phyloP scores from a whole-genome alignment of 2,888 invertebrate species.

The Bugulina stolonifera region DNA sequence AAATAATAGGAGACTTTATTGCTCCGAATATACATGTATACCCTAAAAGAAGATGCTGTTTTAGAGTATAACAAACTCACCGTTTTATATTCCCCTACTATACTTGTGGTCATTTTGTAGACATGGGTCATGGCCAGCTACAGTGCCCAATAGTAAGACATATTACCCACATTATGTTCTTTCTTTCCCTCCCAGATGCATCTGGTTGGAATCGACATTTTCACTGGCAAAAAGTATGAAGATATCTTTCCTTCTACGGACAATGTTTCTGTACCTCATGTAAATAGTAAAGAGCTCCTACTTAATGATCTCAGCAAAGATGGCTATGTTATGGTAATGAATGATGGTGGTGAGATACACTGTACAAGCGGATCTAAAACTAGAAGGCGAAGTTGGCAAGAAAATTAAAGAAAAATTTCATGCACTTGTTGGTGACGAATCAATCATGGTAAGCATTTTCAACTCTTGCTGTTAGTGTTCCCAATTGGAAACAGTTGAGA shows the following conservation, averaged over 20 bases:
- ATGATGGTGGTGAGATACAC: slow-evolving; percentile 62
- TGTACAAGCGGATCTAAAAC: slow-evolving; percentile 93
- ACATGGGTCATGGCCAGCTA: too few species aligned
- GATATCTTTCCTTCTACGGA: slow-evolving; percentile 99
- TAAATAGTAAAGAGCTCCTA: slow-evolving; percentile 88
- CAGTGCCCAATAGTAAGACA: too few species aligned
- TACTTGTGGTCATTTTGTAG: too few species aligned
- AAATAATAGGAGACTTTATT: too few species aligned
- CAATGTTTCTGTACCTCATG: slow-evolving; percentile 99
- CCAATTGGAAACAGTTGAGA: too few species aligned
- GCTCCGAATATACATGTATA: too few species aligned
- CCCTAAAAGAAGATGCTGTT: too few species aligned
- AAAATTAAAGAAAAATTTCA: slow-evolving; percentile 35
- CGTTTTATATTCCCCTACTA: too few species aligned
- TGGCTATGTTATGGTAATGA: slow-evolving; percentile 88
- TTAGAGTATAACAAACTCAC: too few species aligned
- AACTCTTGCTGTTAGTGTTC: too few species aligned
- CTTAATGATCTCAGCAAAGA: slow-evolving; percentile 83
- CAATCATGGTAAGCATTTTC: slow-evolving; percentile 31
- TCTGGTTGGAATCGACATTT: slow-evolving; percentile 89
- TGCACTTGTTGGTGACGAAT: slow-evolving; percentile 29
- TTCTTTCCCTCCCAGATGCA: too few species aligned
- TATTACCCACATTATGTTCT: too few species aligned
- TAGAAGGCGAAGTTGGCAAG: slow-evolving; percentile 83
- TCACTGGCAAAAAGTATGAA: slow-evolving; percentile 86